Evolutionary conservation across 2,113 vertebrate species (phyloP), one percentile per base, ranked within the genome.

Genomic region (Callopanchax toddi): DNA sequence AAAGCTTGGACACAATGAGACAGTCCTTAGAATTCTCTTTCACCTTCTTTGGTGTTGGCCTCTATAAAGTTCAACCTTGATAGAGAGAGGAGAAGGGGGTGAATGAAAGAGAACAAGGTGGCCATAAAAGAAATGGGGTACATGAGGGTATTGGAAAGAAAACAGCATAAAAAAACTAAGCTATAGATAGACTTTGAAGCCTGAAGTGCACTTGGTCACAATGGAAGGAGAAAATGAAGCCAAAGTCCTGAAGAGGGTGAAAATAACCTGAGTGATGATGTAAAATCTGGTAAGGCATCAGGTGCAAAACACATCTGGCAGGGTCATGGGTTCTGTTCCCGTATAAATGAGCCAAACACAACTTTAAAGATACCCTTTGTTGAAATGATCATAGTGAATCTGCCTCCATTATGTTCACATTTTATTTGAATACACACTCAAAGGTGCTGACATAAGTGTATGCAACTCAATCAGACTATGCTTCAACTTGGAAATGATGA

Each of bases 41-140:
- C 74, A 75, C 72, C 78, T 74, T 76, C 44, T 87, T 86, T 89
- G 75, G 78, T 63, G 54, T 63, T 70, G 85, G 48, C 87, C 79
- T 85, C 88, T 84, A 87, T 91, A 91, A 92, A 91, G 87, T 89
- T 92, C 86, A 90, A 90, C 90, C 88, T 92, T 91, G 90, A 89
- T 74, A 49, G 73, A 79, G 76, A 61, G 43, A 59, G 61, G 74
- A 74, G 61, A 78, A 55, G 66, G 56, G 63, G 54, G 42, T 22
- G 57, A 57, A 22, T 42, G 43, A 64, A 64, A 59, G 54, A n/a
- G 44, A 77, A 44, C 22, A 64, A 18, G 29, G 32, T 11, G 76
- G 50, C 18, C 6, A 43, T 61, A 52, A 54, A 62, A 40, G 21
- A 54, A 62, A 43, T 21, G 37, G 55, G 26, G 51, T 49, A 29